phyloP scores from a whole-genome alignment of 1,140 invertebrate genomes.

The Drosophila pseudoananassae region DNA sequence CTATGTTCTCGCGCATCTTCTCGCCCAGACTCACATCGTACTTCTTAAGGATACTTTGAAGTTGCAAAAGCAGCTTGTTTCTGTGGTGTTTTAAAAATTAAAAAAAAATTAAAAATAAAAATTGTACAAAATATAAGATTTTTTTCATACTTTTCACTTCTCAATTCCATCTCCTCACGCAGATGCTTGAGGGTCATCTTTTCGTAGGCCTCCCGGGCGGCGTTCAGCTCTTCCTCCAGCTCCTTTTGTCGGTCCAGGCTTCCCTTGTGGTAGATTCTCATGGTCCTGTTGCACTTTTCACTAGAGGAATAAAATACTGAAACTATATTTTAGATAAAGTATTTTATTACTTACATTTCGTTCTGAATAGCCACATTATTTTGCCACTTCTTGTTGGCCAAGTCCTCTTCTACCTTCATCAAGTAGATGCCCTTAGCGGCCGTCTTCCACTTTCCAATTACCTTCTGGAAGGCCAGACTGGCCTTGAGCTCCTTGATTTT shows the following conservation, averaged over 20 bases:
- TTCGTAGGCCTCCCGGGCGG: slow-evolving; percentile 22
- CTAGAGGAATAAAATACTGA: slow-evolving; percentile 9
- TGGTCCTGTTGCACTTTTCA: slow-evolving; percentile 39
- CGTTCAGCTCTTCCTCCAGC: slow-evolving; percentile 47
- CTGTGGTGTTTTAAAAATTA: slow-evolving; percentile 1
- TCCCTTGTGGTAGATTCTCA: slow-evolving; percentile 38
- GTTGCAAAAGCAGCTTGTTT: slow-evolving; percentile 55
- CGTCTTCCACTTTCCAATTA: slow-evolving; percentile 44
- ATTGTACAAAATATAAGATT: neutral
- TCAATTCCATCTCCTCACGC: slow-evolving; percentile 30
- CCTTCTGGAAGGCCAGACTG: slow-evolving; percentile 28
- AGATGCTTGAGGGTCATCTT: slow-evolving; percentile 30
- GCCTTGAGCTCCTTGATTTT: slow-evolving; percentile 26
- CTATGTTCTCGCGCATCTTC: slow-evolving; percentile 50
- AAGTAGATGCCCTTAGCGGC: slow-evolving; percentile 44
- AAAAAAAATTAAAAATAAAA: neutral
- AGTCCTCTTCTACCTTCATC: slow-evolving; percentile 52
- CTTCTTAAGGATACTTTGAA: slow-evolving; percentile 47
- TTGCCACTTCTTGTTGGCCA: slow-evolving; percentile 64
- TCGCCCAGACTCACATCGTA: slow-evolving; percentile 28
- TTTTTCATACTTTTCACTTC: slow-evolving; percentile 54
- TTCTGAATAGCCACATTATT: slow-evolving; percentile 68
- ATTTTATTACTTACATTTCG: slow-evolving; percentile 52
- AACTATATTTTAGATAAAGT: neutral
- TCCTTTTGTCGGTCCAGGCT: slow-evolving; percentile 53